A percentile compares a stretch with the other conserved stretches of the same genome.
Evolutionary conservation across 2,888 invertebrate genomes (phyloP).

Genomic region (Tanypteryx hageni): DNA sequence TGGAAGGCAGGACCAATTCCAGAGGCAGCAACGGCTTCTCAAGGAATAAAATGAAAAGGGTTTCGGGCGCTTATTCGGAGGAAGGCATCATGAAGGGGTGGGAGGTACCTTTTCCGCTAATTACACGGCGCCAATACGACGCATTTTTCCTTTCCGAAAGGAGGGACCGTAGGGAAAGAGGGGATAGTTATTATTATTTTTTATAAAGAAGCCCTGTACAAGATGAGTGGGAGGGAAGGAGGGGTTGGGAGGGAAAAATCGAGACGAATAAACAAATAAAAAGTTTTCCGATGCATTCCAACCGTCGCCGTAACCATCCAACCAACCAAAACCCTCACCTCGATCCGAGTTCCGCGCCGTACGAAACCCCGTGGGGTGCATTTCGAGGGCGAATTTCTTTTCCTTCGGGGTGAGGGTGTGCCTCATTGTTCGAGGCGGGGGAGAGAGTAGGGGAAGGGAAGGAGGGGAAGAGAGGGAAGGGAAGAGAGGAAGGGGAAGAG

Average conservation of each 20-base stretch:
- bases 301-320: no score
- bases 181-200: no score
- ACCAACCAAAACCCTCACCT: no score
- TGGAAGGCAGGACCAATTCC: neutral
- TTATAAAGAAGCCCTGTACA: no score
- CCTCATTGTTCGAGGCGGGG: neutral
- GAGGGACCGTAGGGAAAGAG: no score
- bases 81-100: neutral
- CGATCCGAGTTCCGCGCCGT: no score
- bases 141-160: constrained; percentile 41
- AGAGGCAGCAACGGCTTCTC: neutral
- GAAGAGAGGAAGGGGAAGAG: neutral
- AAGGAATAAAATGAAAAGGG: neutral
- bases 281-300: no score
- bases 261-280: no score
- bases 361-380: no score
- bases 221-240: no score
- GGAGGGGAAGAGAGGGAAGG: neutral
- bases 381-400: no score
- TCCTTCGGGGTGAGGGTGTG: neutral
- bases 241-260: no score
- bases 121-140: constrained; percentile 53
- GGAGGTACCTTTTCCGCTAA: constrained; percentile 48
- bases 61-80: neutral
- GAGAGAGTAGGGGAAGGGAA: neutral